Evolutionary conservation across 2,113 vertebrate genomes (phyloP).

Genomic region (Mixornis gularis): DNA sequence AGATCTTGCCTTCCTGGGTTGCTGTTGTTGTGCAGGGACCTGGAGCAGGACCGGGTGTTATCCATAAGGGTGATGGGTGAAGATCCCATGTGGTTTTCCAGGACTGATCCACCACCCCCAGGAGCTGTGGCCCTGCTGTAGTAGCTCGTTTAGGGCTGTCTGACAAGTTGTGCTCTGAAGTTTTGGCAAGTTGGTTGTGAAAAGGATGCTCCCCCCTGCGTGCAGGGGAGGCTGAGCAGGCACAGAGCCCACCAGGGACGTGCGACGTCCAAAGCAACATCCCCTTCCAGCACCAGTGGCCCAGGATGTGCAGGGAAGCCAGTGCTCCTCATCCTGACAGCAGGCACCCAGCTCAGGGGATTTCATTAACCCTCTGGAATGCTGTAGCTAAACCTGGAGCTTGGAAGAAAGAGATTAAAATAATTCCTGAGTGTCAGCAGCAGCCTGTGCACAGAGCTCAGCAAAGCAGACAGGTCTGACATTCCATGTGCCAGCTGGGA

Average conservation of each 20-base stretch:
- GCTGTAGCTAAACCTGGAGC: background rate
- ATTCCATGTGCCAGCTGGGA: background rate
- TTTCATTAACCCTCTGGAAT: background rate
- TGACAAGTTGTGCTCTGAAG: background rate
- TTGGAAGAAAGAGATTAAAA: background rate
- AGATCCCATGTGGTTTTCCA: background rate
- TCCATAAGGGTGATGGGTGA: background rate
- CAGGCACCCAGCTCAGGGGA: background rate
- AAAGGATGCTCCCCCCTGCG: accelerated
- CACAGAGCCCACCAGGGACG: background rate
- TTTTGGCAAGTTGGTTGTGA: background rate
- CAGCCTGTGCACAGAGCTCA: background rate
- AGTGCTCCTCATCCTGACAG: background rate
- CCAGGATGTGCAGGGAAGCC: background rate
- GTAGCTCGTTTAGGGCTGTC: background rate
- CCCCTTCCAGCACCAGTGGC: background rate
- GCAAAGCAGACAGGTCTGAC: background rate
- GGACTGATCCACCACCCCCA: background rate
- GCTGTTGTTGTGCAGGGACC: background rate
- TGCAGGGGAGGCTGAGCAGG: background rate
- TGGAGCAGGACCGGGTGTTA: background rate
- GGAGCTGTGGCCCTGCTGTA: background rate
- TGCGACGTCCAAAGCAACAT: accelerated
- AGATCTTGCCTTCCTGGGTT: background rate
- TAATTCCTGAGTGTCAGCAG: background rate